Percentiles rank a stretch among this genome's conserved stretches.
Evolutionary conservation across 1,140 invertebrate genomes (phyloP).

Genomic region (Penaeus chinensis): DNA sequence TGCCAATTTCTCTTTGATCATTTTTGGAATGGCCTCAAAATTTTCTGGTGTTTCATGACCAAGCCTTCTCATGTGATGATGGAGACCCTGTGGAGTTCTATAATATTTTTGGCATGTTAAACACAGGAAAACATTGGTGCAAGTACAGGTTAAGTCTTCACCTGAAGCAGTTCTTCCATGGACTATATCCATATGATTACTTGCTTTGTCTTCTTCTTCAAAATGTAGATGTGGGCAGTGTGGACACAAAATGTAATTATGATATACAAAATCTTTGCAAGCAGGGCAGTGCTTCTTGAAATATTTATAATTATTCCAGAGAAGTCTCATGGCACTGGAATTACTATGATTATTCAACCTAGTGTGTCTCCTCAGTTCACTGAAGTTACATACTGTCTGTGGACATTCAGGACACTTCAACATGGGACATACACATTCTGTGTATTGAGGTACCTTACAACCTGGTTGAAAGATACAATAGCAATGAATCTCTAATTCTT

Average conservation of each 20-base stretch:
- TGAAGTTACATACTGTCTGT: constrained; percentile 21
- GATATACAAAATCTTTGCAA: constrained; percentile 5
- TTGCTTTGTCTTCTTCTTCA: constrained; percentile 34
- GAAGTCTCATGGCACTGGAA: constrained; percentile 20
- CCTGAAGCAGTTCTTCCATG: not conserved
- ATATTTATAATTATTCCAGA: constrained; percentile 44
- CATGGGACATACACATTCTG: constrained; percentile 37
- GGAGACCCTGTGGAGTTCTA: constrained; percentile 34
- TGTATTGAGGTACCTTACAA: not conserved
- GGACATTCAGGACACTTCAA: constrained; percentile 43
- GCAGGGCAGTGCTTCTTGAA: constrained; percentile 39
- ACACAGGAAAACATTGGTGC: constrained; percentile 31
- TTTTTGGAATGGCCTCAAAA: constrained; percentile 33
- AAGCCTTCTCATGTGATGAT: constrained; percentile 32
- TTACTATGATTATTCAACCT: constrained; percentile 34
- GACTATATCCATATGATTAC: constrained; percentile 36
- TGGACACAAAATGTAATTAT: constrained; percentile 37
- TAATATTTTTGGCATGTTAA: constrained; percentile 23
- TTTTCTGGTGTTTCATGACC: constrained; percentile 24
- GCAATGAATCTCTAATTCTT: constrained; percentile 13
- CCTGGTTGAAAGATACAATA: constrained; percentile 14
- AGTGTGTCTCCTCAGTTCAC: constrained; percentile 32
- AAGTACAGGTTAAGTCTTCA: constrained; percentile 21
- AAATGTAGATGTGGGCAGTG: constrained; percentile 39
- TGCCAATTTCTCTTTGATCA: constrained; percentile 26